A percentile compares a stretch with the other conserved stretches of the same genome.
These are phyloP conservation scores for Penaeus japonicus DNA, from an alignment of 1,140 invertebrate species.

Conservation along the genomic window DNA sequence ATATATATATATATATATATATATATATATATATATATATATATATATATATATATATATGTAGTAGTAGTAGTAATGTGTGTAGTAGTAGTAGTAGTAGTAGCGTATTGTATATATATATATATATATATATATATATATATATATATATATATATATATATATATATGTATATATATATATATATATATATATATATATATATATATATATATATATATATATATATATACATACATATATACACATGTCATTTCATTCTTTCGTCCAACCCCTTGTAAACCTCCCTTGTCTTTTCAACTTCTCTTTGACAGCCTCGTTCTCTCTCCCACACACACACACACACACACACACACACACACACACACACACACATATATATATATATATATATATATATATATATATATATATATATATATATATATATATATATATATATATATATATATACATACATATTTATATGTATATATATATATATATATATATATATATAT, in stretches of 20 bases:
- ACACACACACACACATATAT: not conserved
- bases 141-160: not conserved
- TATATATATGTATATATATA: not conserved
- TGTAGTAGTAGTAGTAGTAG: too few relatives aligned
- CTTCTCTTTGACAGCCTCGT: not conserved
- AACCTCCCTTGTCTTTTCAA: not conserved
- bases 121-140: not conserved
- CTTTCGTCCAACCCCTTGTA: not conserved
- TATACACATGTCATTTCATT: not conserved
- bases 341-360: not conserved
- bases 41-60: not conserved
- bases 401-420: not conserved
- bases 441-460: not conserved
- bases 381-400: not conserved
- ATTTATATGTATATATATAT: not conserved
- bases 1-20: slow-evolving; percentile 6
- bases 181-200: not conserved
- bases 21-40: not conserved
- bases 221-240: not conserved
- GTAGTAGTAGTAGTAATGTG: too few relatives aligned
- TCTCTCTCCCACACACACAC: not conserved
- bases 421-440: not conserved
- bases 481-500: not conserved
- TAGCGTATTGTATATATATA: not conserved
- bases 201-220: not conserved